A percentile compares a stretch with the other conserved stretches of the same genome.
Evolutionary conservation across 2,888 invertebrate genomes (phyloP).

Genomic region (Melieria crassipennis): DNA sequence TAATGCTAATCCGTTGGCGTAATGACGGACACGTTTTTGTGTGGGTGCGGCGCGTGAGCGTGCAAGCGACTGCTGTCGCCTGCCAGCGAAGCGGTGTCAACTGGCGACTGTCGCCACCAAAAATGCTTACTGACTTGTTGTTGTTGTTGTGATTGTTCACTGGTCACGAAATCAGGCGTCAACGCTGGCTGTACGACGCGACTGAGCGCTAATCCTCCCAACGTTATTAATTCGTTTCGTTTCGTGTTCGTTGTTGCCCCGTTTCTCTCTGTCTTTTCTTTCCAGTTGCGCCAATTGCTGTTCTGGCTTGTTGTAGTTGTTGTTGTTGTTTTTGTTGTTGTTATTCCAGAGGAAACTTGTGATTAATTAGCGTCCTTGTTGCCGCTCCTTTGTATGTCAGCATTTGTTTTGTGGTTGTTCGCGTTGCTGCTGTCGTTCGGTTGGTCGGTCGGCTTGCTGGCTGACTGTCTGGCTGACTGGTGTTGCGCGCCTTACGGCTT

Average conservation of each 20-base stretch:
- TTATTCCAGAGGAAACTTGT: constrained; percentile 45
- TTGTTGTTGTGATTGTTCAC: constrained; percentile 12
- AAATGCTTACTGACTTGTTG: constrained; percentile 8
- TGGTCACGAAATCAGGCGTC: constrained; percentile 19
- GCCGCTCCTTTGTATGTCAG: constrained; percentile 43
- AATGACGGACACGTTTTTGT: background rate
- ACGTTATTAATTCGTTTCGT: constrained; percentile 15
- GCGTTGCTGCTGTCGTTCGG: constrained; percentile 18
- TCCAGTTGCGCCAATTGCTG: no score
- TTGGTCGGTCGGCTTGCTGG: constrained; percentile 38
- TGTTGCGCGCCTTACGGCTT: constrained; percentile 44
- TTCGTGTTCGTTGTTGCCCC: background rate
- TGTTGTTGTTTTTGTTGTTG: constrained; percentile 33
- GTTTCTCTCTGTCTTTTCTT: background rate
- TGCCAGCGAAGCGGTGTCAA: constrained; percentile 6
- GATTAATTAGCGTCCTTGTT: constrained; percentile 55
- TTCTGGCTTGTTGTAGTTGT: background rate
- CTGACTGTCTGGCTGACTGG: constrained; percentile 43
- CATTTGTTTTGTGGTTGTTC: constrained; percentile 30
- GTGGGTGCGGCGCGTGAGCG: background rate
- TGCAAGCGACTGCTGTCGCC: background rate
- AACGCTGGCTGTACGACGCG: background rate
- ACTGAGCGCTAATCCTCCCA: constrained; percentile 4
- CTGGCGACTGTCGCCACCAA: background rate
- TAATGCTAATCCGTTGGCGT: background rate